Base-by-base conservation (phyloP, 2,113 vertebrate genomes). In the Corythaeola cristata region DNA sequence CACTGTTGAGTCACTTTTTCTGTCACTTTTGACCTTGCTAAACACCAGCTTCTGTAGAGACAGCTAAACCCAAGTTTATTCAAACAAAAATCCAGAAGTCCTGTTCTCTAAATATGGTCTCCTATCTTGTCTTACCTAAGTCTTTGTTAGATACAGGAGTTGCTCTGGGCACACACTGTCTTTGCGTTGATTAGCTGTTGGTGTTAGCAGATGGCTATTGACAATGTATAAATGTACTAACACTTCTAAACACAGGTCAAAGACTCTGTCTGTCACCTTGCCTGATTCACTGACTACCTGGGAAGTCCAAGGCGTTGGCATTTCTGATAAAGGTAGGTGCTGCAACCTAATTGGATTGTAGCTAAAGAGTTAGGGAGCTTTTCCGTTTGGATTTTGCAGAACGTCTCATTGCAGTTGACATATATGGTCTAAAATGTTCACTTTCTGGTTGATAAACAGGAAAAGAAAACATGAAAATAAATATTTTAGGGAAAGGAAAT, bases 231-330 rank as follows among this genome's bases (percentile, higher is more conserved):
- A 71, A 63, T 68, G 22, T 23, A 8, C 64, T 82, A 33, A 95
- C 6, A 30, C 82, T 96, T 97, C 71, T 66, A 68, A 50, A 75
- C 96, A 85, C 52, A 98, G 98, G 23, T 85, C 15, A 16, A 91
- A 97, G 73, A 62, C 75, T 1, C 22, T 99, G 71, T 94, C 41
- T 12, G 27, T 98, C 68, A 90, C 35, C 49, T 95, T 99, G 18
- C 99, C 99, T 15, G 99, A 99, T 97, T 99, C 99, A 18, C 97
- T 99, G 41, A 99, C 99, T 58, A 99, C 99, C 32, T 99, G 99
- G 99, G 98, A 99, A 96, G 59, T 99, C 41, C 98, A 97, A 96
- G 99, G 99, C 15, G 86, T 99, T 75, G 98, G 98, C 81, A 98
- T 99, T 97, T 99, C 99, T 78, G 88, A 97, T 22, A 95, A 97